Conservation (phyloP, 2,888 invertebrate species). For the Zygothrica quintamaculata region DNA sequence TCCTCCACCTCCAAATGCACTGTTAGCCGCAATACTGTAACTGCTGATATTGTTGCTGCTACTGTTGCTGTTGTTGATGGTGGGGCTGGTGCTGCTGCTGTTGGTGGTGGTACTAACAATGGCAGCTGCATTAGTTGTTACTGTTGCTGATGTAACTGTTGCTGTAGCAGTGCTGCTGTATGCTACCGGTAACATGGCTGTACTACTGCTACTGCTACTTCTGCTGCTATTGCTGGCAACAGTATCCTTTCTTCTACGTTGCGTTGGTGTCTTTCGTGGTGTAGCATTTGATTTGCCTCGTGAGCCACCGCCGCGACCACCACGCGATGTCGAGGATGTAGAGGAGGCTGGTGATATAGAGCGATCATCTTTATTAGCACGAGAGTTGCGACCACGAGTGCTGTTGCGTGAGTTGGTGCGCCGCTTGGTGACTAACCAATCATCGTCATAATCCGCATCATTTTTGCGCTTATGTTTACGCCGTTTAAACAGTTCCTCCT, state of each 20-base stretch:
- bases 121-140: conserved; percentile 21
- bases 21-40: conserved; percentile 1
- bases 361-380: conserved; percentile 80
- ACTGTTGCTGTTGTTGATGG: conserved; percentile 23
- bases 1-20: conserved; percentile 35
- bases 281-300: conserved; percentile 49
- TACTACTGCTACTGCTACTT: conserved; percentile 24
- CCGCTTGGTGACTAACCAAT: conserved; percentile 83
- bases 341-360: conserved; percentile 82
- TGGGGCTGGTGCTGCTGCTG: conserved; percentile 5
- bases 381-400: conserved; percentile 81
- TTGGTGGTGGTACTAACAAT: conserved; percentile 15
- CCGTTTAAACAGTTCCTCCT: conserved; percentile 83
- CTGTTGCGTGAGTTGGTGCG: conserved; percentile 78
- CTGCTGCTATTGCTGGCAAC: conserved; percentile 7
- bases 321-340: conserved; percentile 77
- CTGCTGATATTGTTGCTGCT: neutral
- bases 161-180: neutral
- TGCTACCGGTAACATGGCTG: conserved; percentile 17
- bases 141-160: conserved; percentile 17
- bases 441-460: conserved; percentile 84
- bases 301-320: conserved; percentile 59
- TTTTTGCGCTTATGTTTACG: conserved; percentile 82
- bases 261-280: conserved; percentile 79
- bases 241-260: conserved; percentile 76